Evolutionary conservation across 1,140 invertebrate genomes (phyloP).

Genomic region (Scaptomyza graminum): DNA sequence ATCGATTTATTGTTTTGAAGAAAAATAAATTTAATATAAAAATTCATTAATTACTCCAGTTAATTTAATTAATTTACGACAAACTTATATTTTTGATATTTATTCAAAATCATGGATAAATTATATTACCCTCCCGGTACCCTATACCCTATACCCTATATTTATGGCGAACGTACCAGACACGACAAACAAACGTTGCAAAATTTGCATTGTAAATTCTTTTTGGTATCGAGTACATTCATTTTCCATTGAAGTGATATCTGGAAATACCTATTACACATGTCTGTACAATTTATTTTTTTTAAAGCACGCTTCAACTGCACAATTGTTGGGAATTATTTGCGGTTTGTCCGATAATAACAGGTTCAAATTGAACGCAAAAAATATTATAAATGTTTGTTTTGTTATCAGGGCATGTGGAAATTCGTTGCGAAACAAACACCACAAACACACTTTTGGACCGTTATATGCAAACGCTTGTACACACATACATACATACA

Average conservation of each 20-base stretch:
- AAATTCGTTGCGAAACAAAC: neutral
- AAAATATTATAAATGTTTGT: too few relatives aligned
- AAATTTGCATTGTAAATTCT: conserved; percentile 53
- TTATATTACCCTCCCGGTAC: neutral
- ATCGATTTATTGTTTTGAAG: too few relatives aligned
- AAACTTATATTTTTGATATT: too few relatives aligned
- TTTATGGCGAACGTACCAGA: conserved; percentile 56
- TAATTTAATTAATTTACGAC: too few relatives aligned
- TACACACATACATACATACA: neutral
- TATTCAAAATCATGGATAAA: neutral
- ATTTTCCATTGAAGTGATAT: conserved; percentile 34
- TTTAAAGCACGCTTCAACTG: conserved; percentile 11
- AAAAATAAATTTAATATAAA: too few relatives aligned
- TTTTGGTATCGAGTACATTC: conserved; percentile 38
- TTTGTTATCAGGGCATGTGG: neutral
- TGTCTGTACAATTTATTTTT: neutral
- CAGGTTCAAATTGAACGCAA: neutral
- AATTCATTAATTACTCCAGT: too few relatives aligned
- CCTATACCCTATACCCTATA: too few relatives aligned
- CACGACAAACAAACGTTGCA: conserved; percentile 39
- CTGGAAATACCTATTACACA: conserved; percentile 15
- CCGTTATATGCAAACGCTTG: neutral
- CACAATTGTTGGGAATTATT: neutral
- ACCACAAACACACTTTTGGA: neutral
- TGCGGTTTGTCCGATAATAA: neutral